Base-by-base conservation (phyloP, 2,888 invertebrate genomes). In the Phyllotreta striolata region DNA sequence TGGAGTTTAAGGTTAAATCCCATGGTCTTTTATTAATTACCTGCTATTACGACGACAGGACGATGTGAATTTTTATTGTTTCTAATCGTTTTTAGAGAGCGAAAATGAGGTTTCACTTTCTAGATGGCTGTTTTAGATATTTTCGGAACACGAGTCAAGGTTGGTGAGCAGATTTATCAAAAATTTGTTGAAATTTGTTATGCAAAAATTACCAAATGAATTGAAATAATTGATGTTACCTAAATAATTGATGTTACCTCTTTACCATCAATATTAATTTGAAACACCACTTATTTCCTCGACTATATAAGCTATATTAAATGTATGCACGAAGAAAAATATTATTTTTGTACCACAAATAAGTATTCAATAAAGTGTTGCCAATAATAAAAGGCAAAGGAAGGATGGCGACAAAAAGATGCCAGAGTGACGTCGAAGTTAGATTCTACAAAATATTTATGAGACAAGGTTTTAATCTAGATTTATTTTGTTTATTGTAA, bases 1-100 rank as follows among this genome's bases (percentile, higher is more conserved):
- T 14, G 7, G 12, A 56, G 56, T 56, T 56, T 56, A 44, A 56
- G 56, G 56, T 44, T 56, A 44, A 9, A 9, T 55, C 35, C 43
- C 10, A 41, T 12, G 46, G 35, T 34, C 47, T 47, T 24, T 47
- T 9, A 47, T 47, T 47, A 47, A 14, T 14, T 12, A 12, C 47
- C 7, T 12, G n/a, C 44, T 13, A 34, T 14, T 14, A 6, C 34
- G 47, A 47, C 47, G 47, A 34, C 47, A 47, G 24, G 24, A 24
- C 47, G 4, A 9, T 49, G 35, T 7, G 49, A 49, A 35, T 49
- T 49, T 49, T 49, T 49, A 49, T 35, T 35, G 35, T 35, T 49
- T 49, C 35, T 14, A 49, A 24, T 4, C 24, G 37, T 7, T 9
- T 49, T 9, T 5, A n/a, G n/a, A 49, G 4, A 34, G 49, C 37